Percentiles rank a stretch among this genome's conserved stretches.
Conservation (phyloP, 1,140 invertebrate genomes). For the Eulimnadia texana region DNA sequence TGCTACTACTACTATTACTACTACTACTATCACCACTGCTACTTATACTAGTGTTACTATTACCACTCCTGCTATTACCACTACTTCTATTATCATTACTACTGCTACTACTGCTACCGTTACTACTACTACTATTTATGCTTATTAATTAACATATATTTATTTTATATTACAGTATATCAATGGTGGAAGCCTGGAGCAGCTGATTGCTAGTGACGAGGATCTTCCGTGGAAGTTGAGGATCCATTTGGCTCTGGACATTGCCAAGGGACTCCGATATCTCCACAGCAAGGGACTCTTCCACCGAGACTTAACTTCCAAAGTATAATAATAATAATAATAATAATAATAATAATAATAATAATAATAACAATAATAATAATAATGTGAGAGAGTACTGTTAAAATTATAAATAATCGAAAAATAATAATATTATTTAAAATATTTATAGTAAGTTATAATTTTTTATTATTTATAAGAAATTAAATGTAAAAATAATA, state of each 20-base stretch:
- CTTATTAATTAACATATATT: neutral
- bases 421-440: no score
- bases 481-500: no score
- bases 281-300: slow-evolving; percentile 83
- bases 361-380: neutral
- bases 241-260: slow-evolving; percentile 69
- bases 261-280: slow-evolving; percentile 78
- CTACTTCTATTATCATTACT: no score
- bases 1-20: no score
- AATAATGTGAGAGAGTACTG: neutral
- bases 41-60: no score
- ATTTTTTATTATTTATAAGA: no score
- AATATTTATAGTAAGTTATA: no score
- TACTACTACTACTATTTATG: neutral
- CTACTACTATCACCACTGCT: neutral
- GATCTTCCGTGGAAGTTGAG: slow-evolving; percentile 61
- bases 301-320: slow-evolving; percentile 88
- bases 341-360: neutral
- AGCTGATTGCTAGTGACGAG: slow-evolving; percentile 53
- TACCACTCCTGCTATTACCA: no score
- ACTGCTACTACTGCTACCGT: no score
- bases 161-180: slow-evolving; percentile 48
- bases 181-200: slow-evolving; percentile 82
- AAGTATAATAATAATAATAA: slow-evolving; percentile 39
- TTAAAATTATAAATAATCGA: no score